Base-by-base conservation (phyloP, 2,888 invertebrate genomes). In the Thymelicus lineola region DNA sequence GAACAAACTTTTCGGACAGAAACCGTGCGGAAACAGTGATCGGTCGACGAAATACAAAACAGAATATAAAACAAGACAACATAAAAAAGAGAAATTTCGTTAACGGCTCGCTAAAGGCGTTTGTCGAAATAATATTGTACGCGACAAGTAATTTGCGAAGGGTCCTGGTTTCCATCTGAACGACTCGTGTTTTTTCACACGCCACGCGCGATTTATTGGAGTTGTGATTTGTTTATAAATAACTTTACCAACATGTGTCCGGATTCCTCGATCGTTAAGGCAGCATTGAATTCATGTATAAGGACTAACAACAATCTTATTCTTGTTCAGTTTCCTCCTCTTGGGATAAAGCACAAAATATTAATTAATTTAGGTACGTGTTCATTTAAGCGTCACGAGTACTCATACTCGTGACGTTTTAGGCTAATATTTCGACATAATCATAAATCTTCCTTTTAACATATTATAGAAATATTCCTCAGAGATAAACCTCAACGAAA, bases 1-100 rank as follows among this genome's bases (percentile, higher is more conserved):
- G 76, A 81, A 55, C 67, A 83, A 86, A 85, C 77, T 86, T 86
- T 82, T 81, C 78, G 80, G 81, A 80, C 82, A 76, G 83, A 80
- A 84, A 78, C 82, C 81, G 82, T 78, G 82, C 81, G 75, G 75
- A 76, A 76, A 73, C 70, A 73, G 68, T 72, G 72, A 75, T 75
- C 72, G 73, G 70, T 66, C 65, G 69, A 68, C 72, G 72, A 71
- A 72, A 71, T 66, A 72, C 72, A 71, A 74, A 73, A 72, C 70
- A 58, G 50, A 69, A 63, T 69, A 62, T 62, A 69, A 58, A 69
- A 63, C 64, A 59, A 70, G 59, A 64, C 42, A 53, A 64, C 28
- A 70, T 59, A 55, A 63, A 70, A 63, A 14, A 59, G 57, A 10
- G 48, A 64, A 70, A 59, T 64, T 70, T 70, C 50, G 64, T 70